Conservation (phyloP, 2,797 vertebrate species). For the Sardinella longiceps region DNA sequence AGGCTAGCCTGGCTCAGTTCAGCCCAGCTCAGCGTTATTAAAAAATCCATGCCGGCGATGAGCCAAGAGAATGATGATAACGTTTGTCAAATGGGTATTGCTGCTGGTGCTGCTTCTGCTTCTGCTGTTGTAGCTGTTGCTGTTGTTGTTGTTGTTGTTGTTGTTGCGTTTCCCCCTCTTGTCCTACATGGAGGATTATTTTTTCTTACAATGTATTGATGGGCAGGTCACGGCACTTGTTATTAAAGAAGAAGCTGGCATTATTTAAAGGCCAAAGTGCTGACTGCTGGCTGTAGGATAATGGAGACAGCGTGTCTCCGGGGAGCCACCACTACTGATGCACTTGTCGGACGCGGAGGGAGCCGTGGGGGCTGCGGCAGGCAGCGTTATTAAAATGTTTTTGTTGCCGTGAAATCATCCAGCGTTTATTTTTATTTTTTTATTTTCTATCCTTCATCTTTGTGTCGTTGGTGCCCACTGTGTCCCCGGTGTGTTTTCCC, state of each 20-base stretch:
- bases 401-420: background rate
- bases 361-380: background rate
- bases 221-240: background rate
- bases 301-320: background rate
- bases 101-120: background rate
- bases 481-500: background rate
- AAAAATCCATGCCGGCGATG: background rate
- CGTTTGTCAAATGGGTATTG: slow-evolving; percentile 7
- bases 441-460: background rate
- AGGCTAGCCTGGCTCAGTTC: background rate
- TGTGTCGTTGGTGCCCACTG: background rate
- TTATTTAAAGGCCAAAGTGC: slow-evolving; percentile 18
- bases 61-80: slow-evolving; percentile 14
- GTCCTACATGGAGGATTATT: background rate
- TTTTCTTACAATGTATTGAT: slow-evolving; percentile 12
- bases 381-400: slow-evolving; percentile 14
- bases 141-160: background rate
- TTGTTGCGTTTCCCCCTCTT: background rate
- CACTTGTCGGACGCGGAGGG: background rate
- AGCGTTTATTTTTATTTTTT: background rate
- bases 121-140: background rate
- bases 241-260: slow-evolving; percentile 17
- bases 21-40: slow-evolving; percentile 13
- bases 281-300: slow-evolving; percentile 2
- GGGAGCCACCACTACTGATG: background rate